Conservation (phyloP, 2,113 vertebrate genomes). For the Corythoichthys intestinalis region DNA sequence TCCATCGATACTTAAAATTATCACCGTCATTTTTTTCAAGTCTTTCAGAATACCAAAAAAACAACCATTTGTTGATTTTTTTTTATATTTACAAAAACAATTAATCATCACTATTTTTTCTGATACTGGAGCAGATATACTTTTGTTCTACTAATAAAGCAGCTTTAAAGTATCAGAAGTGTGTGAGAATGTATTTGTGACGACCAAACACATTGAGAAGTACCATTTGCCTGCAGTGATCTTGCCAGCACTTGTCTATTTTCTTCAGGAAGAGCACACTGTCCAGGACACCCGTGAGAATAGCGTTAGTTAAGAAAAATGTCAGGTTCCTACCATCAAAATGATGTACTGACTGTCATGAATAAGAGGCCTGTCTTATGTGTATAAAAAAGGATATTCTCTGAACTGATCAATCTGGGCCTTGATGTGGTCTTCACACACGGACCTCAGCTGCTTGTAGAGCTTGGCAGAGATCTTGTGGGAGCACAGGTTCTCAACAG, state of each 20-base stretch:
- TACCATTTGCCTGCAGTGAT: slow-evolving; percentile 99
- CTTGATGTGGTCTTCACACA: slow-evolving; percentile 99
- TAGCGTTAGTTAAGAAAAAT: slow-evolving; percentile 79
- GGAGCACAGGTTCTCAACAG: slow-evolving; percentile 98
- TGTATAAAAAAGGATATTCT: slow-evolving; percentile 92
- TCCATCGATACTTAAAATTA: no score
- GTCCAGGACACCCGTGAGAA: slow-evolving; percentile 89
- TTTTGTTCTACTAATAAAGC: not conserved
- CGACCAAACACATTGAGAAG: slow-evolving; percentile 24
- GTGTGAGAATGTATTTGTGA: no score
- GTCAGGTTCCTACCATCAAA: not conserved
- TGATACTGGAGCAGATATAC: no score
- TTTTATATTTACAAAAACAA: no score
- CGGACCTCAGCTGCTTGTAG: slow-evolving; percentile 93
- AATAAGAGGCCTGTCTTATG: not conserved
- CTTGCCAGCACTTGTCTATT: slow-evolving; percentile 99
- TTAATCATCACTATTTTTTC: no score
- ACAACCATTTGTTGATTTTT: no score
- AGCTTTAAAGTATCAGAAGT: not conserved
- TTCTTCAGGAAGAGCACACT: slow-evolving; percentile 98
- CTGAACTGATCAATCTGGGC: slow-evolving; percentile 97
- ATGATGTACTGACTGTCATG: not conserved
- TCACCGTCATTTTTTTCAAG: no score
- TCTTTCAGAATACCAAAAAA: no score
- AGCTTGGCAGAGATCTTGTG: slow-evolving; percentile 98